phyloP scores from a whole-genome alignment of 2,113 vertebrate species.

The Apodemus sylvaticus region DNA sequence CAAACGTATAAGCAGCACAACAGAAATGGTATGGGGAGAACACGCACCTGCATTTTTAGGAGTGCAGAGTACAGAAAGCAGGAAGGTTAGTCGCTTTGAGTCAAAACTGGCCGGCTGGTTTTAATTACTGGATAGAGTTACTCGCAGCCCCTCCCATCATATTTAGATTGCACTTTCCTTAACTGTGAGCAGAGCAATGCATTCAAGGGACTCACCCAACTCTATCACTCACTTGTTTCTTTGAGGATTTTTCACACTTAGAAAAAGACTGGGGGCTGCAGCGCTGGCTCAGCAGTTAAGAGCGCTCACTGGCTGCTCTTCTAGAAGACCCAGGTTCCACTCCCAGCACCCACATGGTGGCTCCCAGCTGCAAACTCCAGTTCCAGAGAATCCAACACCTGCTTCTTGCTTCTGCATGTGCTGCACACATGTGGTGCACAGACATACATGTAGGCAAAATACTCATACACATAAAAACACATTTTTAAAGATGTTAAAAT shows the following conservation, averaged over 20 bases:
- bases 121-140: neutral
- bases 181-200: neutral
- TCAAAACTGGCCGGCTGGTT: neutral
- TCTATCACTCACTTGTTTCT: neutral
- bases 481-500: neutral
- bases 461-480: neutral
- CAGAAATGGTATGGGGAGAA: neutral
- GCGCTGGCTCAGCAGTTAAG: neutral
- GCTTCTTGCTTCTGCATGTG: neutral
- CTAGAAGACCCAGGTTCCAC: neutral
- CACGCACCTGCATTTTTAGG: neutral
- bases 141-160: neutral
- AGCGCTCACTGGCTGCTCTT: neutral
- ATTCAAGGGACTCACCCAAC: neutral
- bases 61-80: neutral
- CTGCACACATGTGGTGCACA: neutral
- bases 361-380: neutral
- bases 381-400: neutral
- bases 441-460: neutral
- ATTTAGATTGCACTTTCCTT: neutral
- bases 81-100: neutral
- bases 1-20: neutral
- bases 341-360: neutral
- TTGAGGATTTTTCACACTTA: constrained; percentile 40
- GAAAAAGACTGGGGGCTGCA: neutral